A percentile compares a stretch with the other conserved stretches of the same genome.
These are phyloP conservation scores for Andrena minutula DNA, from an alignment of 2,888 invertebrate species.

Conservation along the genomic window DNA sequence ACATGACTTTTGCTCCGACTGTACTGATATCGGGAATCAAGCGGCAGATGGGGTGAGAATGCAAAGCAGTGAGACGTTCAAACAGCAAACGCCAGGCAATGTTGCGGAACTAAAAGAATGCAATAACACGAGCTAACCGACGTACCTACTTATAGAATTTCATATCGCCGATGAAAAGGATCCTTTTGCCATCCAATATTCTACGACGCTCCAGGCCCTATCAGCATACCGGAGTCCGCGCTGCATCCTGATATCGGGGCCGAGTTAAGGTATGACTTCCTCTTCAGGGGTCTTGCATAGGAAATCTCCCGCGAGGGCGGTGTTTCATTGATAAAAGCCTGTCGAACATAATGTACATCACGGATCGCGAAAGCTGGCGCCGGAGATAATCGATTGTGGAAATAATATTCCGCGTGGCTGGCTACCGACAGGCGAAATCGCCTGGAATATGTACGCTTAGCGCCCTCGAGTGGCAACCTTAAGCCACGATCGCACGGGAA, in stretches of 20 bases:
- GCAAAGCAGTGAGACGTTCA: not conserved
- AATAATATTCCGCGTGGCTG: constrained; percentile 41
- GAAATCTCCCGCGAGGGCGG: not conserved
- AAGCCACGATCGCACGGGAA: not conserved
- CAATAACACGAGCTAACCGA: constrained; percentile 1
- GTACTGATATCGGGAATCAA: not conserved
- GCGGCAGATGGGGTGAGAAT: not conserved
- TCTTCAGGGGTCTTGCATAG: not conserved
- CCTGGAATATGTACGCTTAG: not conserved
- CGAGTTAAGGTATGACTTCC: constrained; percentile 35
- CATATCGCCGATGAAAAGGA: constrained; percentile 10
- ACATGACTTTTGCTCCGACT: no score
- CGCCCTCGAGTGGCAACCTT: not conserved
- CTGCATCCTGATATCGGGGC: constrained; percentile 8
- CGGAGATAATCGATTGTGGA: constrained; percentile 56
- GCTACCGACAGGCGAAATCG: constrained; percentile 16
- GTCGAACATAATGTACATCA: constrained; percentile 12
- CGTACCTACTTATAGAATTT: not conserved
- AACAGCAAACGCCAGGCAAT: not conserved
- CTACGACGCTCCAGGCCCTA: not conserved
- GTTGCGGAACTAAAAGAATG: not conserved
- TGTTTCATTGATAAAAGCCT: constrained; percentile 54
- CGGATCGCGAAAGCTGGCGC: constrained; percentile 54
- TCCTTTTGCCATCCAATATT: constrained; percentile 23
- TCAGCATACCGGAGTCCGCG: not conserved